Evolutionary conservation across 2,888 invertebrate species (phyloP).

Genomic region (Pedicia rivosa): DNA sequence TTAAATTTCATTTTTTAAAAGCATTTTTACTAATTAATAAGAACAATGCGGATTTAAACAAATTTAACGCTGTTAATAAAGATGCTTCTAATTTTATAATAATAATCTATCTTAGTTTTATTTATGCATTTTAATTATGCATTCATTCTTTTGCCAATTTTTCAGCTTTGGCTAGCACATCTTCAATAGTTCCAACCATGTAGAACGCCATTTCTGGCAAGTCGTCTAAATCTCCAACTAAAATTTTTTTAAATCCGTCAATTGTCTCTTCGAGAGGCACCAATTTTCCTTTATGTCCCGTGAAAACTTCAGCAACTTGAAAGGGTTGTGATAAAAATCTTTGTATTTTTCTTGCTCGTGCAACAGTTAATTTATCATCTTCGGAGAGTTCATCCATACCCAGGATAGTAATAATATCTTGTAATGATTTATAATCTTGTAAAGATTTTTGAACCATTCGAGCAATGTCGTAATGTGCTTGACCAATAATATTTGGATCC

Average conservation of each 20-base stretch:
- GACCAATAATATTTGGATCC: slow-evolving; percentile 81
- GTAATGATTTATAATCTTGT: slow-evolving; percentile 60
- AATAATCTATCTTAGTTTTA: too few species aligned
- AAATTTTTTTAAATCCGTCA: slow-evolving; percentile 72
- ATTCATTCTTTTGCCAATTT: slow-evolving; percentile 19
- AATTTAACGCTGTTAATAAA: too few species aligned
- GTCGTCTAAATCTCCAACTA: slow-evolving; percentile 75
- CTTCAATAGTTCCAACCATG: slow-evolving; percentile 90
- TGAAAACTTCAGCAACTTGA: slow-evolving; percentile 86
- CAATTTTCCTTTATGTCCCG: slow-evolving; percentile 80
- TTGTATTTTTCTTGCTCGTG: slow-evolving; percentile 90
- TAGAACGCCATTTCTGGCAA: slow-evolving; percentile 92
- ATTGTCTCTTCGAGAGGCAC: slow-evolving; percentile 78
- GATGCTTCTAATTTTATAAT: too few species aligned
- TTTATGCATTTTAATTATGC: too few species aligned
- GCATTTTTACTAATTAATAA: too few species aligned
- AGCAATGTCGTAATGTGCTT: slow-evolving; percentile 77
- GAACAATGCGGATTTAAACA: too few species aligned
- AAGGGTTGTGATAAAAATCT: slow-evolving; percentile 90
- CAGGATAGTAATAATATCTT: slow-evolving; percentile 88
- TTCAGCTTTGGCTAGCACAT: slow-evolving; percentile 73
- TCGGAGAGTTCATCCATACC: slow-evolving; percentile 92
- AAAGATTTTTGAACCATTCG: slow-evolving; percentile 85
- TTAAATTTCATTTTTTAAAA: too few species aligned
- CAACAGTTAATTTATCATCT: slow-evolving; percentile 84